Percentiles rank a stretch among this genome's conserved stretches.
Evolutionary conservation across 2,113 vertebrate species (phyloP).

Genomic region (Caretta caretta): DNA sequence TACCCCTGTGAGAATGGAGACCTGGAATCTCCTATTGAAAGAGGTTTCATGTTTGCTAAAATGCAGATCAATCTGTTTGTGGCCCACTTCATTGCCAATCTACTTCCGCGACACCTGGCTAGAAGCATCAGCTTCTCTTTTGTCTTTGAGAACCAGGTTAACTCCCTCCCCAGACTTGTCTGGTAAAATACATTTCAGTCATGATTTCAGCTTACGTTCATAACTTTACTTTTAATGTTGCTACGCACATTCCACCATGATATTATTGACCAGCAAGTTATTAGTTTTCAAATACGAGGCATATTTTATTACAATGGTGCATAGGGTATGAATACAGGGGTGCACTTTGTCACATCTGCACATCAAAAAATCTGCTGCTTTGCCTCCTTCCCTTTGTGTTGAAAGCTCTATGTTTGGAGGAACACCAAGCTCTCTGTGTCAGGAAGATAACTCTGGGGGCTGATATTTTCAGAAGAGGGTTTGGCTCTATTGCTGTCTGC

Average conservation of each 20-base stretch:
- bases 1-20: background rate
- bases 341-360: background rate
- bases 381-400: background rate
- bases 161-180: background rate
- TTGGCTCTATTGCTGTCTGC: slow-evolving; percentile 1
- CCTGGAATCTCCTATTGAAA: background rate
- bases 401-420: slow-evolving; percentile 29
- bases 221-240: background rate
- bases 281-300: background rate
- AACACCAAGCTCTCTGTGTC: background rate
- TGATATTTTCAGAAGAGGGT: slow-evolving; percentile 17
- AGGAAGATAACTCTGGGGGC: slow-evolving; percentile 31
- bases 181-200: no score
- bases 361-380: background rate
- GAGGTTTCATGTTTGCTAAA: background rate
- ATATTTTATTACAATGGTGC: background rate
- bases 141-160: background rate
- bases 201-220: no score
- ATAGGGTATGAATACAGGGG: background rate
- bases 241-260: background rate
- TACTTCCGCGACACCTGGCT: background rate
- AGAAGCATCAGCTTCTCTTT: background rate
- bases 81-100: background rate
- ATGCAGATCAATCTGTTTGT: background rate
- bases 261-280: background rate